A percentile compares a stretch with the other conserved stretches of the same genome.
phyloP scores from a whole-genome alignment of 2,797 vertebrate genomes.

The Coluber constrictor region DNA sequence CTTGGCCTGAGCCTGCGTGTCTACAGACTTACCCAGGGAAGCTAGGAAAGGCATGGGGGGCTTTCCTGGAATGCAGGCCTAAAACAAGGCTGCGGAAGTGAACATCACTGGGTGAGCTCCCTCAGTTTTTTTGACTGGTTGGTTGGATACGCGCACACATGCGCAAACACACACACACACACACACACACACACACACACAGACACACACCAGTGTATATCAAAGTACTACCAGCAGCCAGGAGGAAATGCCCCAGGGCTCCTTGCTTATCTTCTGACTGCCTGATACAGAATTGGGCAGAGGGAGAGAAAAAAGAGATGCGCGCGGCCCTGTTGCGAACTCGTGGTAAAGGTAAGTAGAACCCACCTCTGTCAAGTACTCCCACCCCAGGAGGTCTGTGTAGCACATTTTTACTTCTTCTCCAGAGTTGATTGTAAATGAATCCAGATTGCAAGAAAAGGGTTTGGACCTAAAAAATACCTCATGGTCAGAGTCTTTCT shows the following conservation, averaged over 20 bases:
- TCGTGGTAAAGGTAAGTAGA: too few species aligned
- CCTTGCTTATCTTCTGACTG: not conserved
- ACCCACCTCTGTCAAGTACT: not conserved
- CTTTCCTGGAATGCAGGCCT: not conserved
- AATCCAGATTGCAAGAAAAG: not conserved
- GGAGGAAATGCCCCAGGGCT: not conserved
- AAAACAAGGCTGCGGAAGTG: not conserved
- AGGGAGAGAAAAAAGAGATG: slow-evolving; percentile 20
- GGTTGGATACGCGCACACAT: not conserved
- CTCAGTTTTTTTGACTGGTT: not conserved
- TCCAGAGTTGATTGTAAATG: not conserved
- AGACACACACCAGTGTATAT: not conserved
- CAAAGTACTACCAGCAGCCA: not conserved
- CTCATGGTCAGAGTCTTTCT: not conserved
- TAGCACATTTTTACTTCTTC: too few species aligned
- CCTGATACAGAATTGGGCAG: slow-evolving; percentile 28
- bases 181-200: too few species aligned
- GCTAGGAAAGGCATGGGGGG: not conserved
- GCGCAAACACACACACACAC: too few species aligned
- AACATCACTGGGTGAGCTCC: not conserved
- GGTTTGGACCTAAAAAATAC: not conserved
- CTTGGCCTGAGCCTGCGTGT: not conserved
- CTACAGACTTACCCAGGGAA: not conserved
- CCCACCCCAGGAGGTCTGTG: not conserved
- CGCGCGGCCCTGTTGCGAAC: too few species aligned